These are phyloP conservation scores for Drosophila borborema DNA, from an alignment of 2,888 invertebrate genomes.

Conservation along the genomic window DNA sequence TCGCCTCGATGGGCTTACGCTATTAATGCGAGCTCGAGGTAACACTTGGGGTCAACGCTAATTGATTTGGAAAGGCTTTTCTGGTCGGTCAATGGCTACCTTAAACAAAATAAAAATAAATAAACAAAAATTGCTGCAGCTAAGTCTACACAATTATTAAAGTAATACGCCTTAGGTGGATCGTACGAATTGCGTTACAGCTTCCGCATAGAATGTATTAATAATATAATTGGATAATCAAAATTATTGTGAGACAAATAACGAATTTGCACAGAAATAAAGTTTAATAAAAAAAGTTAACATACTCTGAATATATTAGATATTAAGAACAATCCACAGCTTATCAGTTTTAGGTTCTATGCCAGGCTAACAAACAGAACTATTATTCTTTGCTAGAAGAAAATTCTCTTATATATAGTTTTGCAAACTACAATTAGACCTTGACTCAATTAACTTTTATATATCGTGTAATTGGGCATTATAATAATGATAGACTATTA, in stretches of 20 bases:
- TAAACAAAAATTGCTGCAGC: conserved; percentile 37
- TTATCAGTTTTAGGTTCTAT: too few relatives aligned
- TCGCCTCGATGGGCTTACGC: conserved; percentile 39
- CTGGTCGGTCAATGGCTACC: conserved; percentile 49
- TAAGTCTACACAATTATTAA: conserved; percentile 54
- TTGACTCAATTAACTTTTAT: too few relatives aligned
- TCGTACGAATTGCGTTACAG: conserved; percentile 22
- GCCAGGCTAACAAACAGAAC: too few relatives aligned
- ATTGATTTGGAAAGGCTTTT: conserved; percentile 76
- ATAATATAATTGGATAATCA: conserved; percentile 34
- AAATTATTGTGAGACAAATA: conserved; percentile 3
- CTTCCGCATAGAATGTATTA: conserved; percentile 47
- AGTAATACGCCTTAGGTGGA: conserved; percentile 49
- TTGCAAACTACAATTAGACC: too few relatives aligned
- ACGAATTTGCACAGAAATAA: neutral
- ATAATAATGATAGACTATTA: neutral
- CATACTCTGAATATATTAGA: too few relatives aligned
- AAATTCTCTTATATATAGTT: too few relatives aligned
- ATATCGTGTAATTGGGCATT: neutral
- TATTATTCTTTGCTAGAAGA: too few relatives aligned
- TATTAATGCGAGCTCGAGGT: conserved; percentile 59
- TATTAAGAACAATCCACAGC: too few relatives aligned
- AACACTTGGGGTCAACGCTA: conserved; percentile 68
- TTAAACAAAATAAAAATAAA: conserved; percentile 1
- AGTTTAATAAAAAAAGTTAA: too few relatives aligned